Percentiles rank a stretch among this genome's conserved stretches.
Evolutionary conservation across 2,888 invertebrate species (phyloP).

Genomic region (Drosophila mimetica): DNA sequence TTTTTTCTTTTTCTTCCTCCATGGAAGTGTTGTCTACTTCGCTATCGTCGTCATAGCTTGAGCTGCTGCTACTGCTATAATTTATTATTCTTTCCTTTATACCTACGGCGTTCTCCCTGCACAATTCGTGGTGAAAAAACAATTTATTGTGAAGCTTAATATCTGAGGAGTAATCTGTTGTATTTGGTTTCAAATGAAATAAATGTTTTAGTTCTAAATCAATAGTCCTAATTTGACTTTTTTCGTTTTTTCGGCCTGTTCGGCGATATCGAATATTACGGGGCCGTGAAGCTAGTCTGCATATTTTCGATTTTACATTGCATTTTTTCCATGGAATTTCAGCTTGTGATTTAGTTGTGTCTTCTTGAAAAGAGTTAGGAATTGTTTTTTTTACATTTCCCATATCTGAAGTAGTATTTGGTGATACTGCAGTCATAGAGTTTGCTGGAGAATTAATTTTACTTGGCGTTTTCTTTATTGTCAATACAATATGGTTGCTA

Average conservation of each 20-base stretch:
- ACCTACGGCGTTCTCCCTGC: slow-evolving; percentile 35
- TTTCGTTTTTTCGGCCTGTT: slow-evolving; percentile 3
- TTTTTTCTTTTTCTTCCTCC: not conserved
- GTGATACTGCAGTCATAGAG: slow-evolving; percentile 59
- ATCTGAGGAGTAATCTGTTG: not conserved
- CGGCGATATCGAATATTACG: slow-evolving; percentile 18
- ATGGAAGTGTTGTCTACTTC: slow-evolving; percentile 18
- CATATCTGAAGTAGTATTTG: slow-evolving; percentile 25
- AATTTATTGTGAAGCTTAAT: slow-evolving; percentile 65
- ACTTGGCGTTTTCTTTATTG: slow-evolving; percentile 82
- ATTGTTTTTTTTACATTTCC: not conserved
- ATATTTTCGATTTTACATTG: not conserved
- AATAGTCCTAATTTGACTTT: slow-evolving; percentile 17
- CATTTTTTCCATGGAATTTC: not conserved
- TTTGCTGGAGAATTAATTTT: slow-evolving; percentile 76
- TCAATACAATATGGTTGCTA: slow-evolving; percentile 81
- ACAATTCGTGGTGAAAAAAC: slow-evolving; percentile 77
- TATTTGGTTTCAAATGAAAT: slow-evolving; percentile 30
- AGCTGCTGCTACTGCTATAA: slow-evolving; percentile 77
- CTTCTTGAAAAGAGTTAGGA: not conserved
- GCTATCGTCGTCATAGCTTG: slow-evolving; percentile 52
- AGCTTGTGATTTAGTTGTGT: not conserved
- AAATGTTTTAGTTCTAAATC: slow-evolving; percentile 57
- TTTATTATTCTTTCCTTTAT: slow-evolving; percentile 63
- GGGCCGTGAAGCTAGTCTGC: slow-evolving; percentile 16